phyloP scores from a whole-genome alignment of 2,888 invertebrate species.

The Dromius quadrimaculatus region DNA sequence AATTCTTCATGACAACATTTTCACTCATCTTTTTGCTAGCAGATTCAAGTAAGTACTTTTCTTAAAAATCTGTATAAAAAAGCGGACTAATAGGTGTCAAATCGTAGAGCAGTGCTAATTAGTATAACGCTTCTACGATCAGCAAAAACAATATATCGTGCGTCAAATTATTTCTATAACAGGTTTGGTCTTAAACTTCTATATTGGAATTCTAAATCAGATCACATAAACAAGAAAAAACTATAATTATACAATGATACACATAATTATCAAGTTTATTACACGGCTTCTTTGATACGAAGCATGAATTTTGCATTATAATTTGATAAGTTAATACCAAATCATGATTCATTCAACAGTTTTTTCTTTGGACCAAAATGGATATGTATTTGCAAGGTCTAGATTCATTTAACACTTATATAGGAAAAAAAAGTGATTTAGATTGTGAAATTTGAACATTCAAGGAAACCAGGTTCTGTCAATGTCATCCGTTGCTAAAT shows the following conservation, averaged over 20 bases:
- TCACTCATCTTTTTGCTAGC: too few species aligned
- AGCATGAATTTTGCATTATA: too few species aligned
- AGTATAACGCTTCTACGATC: not conserved
- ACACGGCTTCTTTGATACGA: too few species aligned
- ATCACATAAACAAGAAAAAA: too few species aligned
- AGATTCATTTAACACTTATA: constrained; percentile 24
- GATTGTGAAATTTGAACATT: not conserved
- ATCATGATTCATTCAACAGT: not conserved
- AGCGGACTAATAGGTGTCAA: too few species aligned
- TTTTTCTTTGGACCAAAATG: constrained; percentile 6
- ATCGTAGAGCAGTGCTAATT: not conserved
- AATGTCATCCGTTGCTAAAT: constrained; percentile 25
- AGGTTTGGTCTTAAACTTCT: not conserved
- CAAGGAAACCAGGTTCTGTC: constrained; percentile 28
- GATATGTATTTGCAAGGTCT: constrained; percentile 33
- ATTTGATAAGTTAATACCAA: not conserved
- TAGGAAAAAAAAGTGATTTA: not conserved
- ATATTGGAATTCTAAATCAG: not conserved
- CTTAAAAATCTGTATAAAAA: too few species aligned
- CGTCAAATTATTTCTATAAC: constrained; percentile 5
- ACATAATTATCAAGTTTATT: too few species aligned
- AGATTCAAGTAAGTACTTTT: too few species aligned
- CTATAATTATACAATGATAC: too few species aligned
- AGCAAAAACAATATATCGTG: not conserved
- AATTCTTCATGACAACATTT: too few species aligned